Evolutionary conservation across 2,113 vertebrate species (phyloP).

Genomic region (Cygnus atratus): DNA sequence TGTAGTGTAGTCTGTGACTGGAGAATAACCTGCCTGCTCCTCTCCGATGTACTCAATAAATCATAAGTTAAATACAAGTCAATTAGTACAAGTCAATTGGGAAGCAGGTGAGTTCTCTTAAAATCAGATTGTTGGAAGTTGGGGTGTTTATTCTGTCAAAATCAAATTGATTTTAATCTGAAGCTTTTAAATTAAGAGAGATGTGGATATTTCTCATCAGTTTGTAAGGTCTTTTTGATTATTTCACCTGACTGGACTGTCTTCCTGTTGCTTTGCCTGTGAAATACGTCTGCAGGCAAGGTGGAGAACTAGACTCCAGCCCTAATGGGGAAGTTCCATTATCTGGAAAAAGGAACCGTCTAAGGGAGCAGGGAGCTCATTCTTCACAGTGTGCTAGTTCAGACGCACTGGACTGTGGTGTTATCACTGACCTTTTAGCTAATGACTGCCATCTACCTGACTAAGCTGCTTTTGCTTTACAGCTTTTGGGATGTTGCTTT

Average conservation of each 20-base stretch:
- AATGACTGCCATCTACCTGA: background rate
- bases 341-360: background rate
- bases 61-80: constrained; percentile 19
- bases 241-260: background rate
- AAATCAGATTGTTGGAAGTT: background rate
- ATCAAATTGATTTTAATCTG: background rate
- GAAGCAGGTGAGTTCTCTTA: constrained; percentile 61
- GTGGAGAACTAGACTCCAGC: background rate
- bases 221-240: background rate
- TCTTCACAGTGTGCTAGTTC: constrained; percentile 5
- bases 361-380: constrained; percentile 68
- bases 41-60: constrained; percentile 11
- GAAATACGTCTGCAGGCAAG: background rate
- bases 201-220: background rate
- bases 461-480: constrained; percentile 15
- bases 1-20: constrained; percentile 54
- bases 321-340: background rate
- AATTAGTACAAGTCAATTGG: constrained; percentile 28
- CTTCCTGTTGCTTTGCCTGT: background rate
- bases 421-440: background rate
- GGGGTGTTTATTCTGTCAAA: background rate
- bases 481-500: constrained; percentile 16
- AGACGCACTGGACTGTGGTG: background rate
- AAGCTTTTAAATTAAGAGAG: constrained; percentile 14
- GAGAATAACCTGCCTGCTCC: constrained; percentile 73